These are phyloP conservation scores for Platanista minor DNA, from an alignment of 2,113 vertebrate species.

Conservation along the genomic window DNA sequence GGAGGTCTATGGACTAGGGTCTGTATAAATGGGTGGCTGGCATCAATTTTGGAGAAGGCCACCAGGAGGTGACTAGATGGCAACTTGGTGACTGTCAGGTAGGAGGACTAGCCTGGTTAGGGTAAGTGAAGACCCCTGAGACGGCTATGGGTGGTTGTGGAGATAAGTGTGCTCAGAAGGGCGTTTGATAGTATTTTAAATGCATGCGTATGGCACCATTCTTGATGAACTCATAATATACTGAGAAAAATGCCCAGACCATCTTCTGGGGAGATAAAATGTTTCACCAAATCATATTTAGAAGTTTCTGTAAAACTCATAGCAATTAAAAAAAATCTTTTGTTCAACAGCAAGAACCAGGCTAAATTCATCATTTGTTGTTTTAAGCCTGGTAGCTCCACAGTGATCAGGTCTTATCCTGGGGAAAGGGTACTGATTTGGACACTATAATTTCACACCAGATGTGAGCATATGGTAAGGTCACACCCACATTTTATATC, in stretches of 20 bases:
- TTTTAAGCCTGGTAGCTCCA: too few species aligned
- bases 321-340: background rate
- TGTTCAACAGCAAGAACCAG: background rate
- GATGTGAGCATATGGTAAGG: background rate
- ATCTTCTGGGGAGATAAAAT: background rate
- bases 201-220: rapidly evolving
- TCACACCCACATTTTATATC: background rate
- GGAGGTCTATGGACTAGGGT: too few species aligned
- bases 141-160: background rate
- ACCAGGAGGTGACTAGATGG: background rate
- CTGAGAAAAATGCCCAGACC: background rate
- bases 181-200: background rate
- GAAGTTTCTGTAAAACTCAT: background rate
- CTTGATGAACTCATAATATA: background rate
- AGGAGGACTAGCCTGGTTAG: background rate
- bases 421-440: background rate
- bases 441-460: background rate
- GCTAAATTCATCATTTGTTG: background rate
- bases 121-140: background rate
- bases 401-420: background rate
- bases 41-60: background rate
- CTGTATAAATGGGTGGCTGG: background rate
- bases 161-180: background rate
- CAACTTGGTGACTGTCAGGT: background rate
- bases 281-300: background rate